Conservation (phyloP, 1,140 invertebrate species). For the Lutraria rhynchaena region DNA sequence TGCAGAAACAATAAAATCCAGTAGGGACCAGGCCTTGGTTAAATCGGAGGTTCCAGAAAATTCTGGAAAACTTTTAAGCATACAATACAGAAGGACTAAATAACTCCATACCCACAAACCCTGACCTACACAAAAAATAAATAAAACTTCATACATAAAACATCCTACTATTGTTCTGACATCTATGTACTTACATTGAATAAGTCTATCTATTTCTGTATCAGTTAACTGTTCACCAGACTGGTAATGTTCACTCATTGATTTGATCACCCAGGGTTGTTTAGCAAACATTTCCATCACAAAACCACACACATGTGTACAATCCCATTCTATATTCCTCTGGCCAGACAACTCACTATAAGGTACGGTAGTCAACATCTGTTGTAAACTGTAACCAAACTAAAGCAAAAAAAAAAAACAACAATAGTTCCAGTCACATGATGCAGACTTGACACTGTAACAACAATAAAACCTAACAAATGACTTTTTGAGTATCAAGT, state of each 20-base stretch:
- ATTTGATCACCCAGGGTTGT: conserved; percentile 86
- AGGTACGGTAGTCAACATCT: conserved; percentile 89
- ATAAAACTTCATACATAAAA: no score
- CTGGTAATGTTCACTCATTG: conserved; percentile 88
- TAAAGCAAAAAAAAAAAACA: conserved; percentile 72
- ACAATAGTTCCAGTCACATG: no score
- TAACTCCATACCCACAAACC: no score
- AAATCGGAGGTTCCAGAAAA: no score
- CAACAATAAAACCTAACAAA: no score
- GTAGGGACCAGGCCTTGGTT: no score
- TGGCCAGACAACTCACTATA: conserved; percentile 93
- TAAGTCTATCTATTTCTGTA: conserved; percentile 86
- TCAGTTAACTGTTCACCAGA: conserved; percentile 88
- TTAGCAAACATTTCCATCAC: conserved; percentile 92
- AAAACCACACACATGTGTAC: conserved; percentile 89
- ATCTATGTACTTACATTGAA: conserved; percentile 82
- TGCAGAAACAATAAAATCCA: no score
- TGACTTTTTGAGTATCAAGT: not conserved
- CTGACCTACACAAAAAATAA: no score
- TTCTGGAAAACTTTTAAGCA: no score
- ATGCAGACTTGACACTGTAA: no score
- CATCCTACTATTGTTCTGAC: no score
- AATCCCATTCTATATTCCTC: conserved; percentile 95
- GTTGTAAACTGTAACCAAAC: conserved; percentile 93
- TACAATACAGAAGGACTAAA: no score